phyloP scores from a whole-genome alignment of 2,113 vertebrate species.

The Eolophus roseicapilla region DNA sequence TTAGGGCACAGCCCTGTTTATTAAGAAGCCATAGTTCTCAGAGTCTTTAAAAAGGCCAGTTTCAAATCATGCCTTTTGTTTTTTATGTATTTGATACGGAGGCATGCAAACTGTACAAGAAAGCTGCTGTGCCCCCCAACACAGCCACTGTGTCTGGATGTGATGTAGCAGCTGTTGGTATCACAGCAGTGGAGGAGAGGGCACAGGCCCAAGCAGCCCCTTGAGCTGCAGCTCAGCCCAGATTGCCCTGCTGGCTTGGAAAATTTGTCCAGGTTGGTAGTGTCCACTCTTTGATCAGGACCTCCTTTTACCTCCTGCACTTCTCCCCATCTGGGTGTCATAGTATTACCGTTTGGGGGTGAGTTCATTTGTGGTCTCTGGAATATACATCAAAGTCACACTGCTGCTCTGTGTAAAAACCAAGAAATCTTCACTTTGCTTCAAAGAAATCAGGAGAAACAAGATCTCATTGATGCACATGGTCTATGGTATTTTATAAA shows the following conservation, averaged over 20 bases:
- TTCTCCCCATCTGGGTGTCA: neutral
- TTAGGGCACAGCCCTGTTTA: slow-evolving; percentile 42
- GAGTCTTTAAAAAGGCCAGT: neutral
- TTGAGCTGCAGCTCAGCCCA: neutral
- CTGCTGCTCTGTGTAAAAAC: neutral
- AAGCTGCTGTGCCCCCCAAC: neutral
- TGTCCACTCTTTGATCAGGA: neutral
- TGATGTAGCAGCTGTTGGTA: neutral
- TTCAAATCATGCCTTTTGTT: neutral
- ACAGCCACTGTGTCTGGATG: rapidly evolving
- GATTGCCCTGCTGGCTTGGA: rapidly evolving
- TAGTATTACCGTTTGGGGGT: neutral
- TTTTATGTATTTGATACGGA: neutral
- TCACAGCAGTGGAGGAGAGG: neutral
- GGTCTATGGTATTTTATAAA: slow-evolving; percentile 27
- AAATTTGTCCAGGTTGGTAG: neutral
- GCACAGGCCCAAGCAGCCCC: neutral
- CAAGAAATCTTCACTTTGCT: slow-evolving; percentile 3
- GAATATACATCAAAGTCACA: neutral
- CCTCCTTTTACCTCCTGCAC: neutral
- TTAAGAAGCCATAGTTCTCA: slow-evolving; percentile 17
- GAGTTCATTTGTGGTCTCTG: slow-evolving; percentile 17
- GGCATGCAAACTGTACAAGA: rapidly evolving
- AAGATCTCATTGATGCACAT: neutral
- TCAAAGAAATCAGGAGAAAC: slow-evolving; percentile 25